Conservation (phyloP, 2,797 vertebrate genomes). For the Myiothlypis coronata region DNA sequence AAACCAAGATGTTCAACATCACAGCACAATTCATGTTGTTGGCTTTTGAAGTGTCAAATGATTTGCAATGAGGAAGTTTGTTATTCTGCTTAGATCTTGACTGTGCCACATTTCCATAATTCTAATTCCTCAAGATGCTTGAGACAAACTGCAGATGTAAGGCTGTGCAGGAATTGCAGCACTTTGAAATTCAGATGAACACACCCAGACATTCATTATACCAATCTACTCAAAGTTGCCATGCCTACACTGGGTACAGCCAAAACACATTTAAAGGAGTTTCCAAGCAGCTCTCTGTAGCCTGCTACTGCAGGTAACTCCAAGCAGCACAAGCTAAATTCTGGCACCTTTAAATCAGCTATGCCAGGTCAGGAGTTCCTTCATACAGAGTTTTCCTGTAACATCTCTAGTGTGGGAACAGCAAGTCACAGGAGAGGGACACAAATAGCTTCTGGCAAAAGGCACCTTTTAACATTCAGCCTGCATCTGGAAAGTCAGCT, state of each 20-base stretch:
- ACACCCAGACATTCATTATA: conserved; percentile 19
- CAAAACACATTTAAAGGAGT: background rate
- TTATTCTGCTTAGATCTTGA: background rate
- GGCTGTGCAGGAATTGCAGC: background rate
- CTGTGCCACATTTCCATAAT: conserved; percentile 21
- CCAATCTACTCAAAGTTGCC: background rate
- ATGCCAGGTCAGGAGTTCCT: background rate
- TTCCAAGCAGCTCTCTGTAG: background rate
- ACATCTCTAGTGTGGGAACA: background rate
- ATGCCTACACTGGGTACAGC: background rate
- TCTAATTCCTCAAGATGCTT: conserved; percentile 26
- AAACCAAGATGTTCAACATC: background rate
- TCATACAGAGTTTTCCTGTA: background rate
- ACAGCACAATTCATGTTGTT: background rate
- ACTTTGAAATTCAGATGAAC: conserved; percentile 55
- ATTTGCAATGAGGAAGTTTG: background rate
- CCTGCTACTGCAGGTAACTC: background rate
- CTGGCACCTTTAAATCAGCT: background rate
- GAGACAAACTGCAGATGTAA: conserved; percentile 36
- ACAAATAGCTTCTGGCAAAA: background rate
- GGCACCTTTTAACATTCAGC: background rate
- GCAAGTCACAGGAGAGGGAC: background rate
- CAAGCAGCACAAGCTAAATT: background rate
- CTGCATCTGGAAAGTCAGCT: background rate
- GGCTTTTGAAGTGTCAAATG: conserved; percentile 26